Percentiles rank a stretch among this genome's conserved stretches.
These are phyloP conservation scores for Eudemis profundana DNA, from an alignment of 2,888 invertebrate genomes.

Conservation along the genomic window DNA sequence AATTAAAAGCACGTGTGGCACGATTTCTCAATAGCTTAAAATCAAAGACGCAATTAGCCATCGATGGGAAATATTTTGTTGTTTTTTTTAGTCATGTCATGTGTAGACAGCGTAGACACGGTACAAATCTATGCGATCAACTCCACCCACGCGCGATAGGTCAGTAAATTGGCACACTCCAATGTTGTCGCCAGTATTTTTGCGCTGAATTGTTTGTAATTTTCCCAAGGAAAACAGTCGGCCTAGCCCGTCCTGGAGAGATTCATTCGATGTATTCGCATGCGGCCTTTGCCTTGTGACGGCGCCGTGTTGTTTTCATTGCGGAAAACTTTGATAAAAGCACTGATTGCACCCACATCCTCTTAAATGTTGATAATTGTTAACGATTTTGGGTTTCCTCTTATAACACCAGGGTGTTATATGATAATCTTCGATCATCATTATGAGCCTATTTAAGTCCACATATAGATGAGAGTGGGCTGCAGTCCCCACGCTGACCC, in stretches of 20 bases:
- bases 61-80: constrained; percentile 4
- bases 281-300: constrained; percentile 32
- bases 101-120: constrained; percentile 42
- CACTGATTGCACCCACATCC: neutral
- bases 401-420: no score
- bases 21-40: neutral
- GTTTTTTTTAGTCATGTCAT: constrained; percentile 29
- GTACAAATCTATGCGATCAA: constrained; percentile 44
- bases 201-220: constrained; percentile 24
- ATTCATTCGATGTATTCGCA: constrained; percentile 19
- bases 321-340: constrained; percentile 7
- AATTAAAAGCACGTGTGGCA: neutral
- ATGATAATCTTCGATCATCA: no score
- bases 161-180: constrained; percentile 66
- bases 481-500: no score
- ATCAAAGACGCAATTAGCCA: constrained; percentile 14
- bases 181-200: constrained; percentile 55
- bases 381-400: neutral
- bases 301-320: constrained; percentile 23
- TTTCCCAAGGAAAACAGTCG: constrained; percentile 33
- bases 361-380: neutral
- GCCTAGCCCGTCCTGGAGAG: constrained; percentile 14
- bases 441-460: no score
- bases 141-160: constrained; percentile 62
- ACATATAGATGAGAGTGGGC: no score